phyloP scores from a whole-genome alignment of 2,797 vertebrate species.

The Apodemus agrarius region DNA sequence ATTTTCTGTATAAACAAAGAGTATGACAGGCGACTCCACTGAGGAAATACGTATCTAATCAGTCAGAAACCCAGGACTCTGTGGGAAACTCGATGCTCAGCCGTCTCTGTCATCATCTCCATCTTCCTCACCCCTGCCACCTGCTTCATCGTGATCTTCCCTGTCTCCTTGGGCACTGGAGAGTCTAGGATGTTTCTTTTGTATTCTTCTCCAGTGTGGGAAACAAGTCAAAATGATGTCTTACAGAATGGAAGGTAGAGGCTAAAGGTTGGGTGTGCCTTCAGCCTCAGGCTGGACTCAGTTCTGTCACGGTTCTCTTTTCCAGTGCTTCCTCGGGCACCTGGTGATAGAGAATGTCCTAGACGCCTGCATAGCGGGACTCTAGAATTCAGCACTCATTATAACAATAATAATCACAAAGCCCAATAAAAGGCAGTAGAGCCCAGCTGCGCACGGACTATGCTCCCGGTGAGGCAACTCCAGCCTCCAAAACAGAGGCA shows the following conservation, averaged over 20 bases:
- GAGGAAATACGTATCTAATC: constrained; percentile 3
- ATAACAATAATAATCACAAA: neutral
- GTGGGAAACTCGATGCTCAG: constrained; percentile 2
- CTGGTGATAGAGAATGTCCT: neutral
- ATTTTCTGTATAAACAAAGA: constrained; percentile 28
- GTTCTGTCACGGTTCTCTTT: neutral
- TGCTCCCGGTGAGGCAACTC: neutral
- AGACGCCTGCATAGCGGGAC: neutral
- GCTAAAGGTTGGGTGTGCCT: neutral
- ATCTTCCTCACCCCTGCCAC: neutral
- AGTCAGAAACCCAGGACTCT: constrained; percentile 5
- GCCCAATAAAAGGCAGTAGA: neutral
- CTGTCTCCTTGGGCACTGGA: neutral
- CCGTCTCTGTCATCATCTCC: neutral
- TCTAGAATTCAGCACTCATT: neutral
- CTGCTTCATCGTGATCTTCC: neutral
- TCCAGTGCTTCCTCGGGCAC: neutral
- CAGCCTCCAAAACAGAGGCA: neutral
- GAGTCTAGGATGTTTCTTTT: neutral
- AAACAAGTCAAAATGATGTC: neutral
- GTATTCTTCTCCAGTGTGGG: neutral
- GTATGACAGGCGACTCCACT: neutral
- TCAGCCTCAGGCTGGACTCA: neutral
- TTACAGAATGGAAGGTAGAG: neutral
- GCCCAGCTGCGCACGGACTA: neutral